These are phyloP conservation scores for Ceyx erithaca DNA, from an alignment of 2,797 vertebrate genomes.

Conservation along the genomic window DNA sequence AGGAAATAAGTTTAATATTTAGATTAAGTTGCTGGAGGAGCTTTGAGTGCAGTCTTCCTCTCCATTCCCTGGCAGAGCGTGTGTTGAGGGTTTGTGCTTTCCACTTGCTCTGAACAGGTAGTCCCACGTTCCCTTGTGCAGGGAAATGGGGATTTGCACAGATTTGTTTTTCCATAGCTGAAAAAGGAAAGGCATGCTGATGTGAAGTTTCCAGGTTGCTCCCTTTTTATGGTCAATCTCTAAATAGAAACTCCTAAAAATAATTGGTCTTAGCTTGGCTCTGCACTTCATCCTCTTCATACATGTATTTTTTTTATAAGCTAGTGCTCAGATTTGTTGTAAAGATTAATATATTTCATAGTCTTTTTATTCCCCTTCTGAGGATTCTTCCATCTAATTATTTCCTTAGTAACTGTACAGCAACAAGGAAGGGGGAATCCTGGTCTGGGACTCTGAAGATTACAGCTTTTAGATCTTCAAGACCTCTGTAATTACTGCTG, in stretches of 20 bases:
- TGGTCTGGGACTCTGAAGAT: conserved; percentile 14
- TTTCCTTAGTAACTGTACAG: conserved; percentile 19
- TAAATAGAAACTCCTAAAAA: conserved; percentile 59
- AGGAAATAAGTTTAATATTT: conserved; percentile 64
- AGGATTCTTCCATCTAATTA: conserved; percentile 1
- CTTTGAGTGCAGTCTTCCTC: background rate
- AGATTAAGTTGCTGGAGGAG: conserved; percentile 52
- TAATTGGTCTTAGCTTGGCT: background rate
- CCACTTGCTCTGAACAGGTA: background rate
- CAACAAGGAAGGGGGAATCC: background rate
- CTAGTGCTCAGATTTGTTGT: background rate
- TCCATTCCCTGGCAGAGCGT: background rate
- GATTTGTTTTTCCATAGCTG: background rate
- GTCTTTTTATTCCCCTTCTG: background rate
- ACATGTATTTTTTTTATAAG: background rate
- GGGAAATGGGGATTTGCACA: background rate
- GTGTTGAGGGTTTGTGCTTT: background rate
- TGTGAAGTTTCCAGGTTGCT: conserved; percentile 15
- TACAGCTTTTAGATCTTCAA: conserved; percentile 38
- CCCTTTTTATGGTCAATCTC: conserved; percentile 42
- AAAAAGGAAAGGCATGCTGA: conserved; percentile 35
- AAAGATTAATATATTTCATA: background rate
- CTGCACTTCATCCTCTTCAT: background rate
- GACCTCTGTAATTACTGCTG: conserved; percentile 48
- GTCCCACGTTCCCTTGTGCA: background rate